Evolutionary conservation across 2,113 vertebrate species (phyloP).

Genomic region (Gulo gulo): DNA sequence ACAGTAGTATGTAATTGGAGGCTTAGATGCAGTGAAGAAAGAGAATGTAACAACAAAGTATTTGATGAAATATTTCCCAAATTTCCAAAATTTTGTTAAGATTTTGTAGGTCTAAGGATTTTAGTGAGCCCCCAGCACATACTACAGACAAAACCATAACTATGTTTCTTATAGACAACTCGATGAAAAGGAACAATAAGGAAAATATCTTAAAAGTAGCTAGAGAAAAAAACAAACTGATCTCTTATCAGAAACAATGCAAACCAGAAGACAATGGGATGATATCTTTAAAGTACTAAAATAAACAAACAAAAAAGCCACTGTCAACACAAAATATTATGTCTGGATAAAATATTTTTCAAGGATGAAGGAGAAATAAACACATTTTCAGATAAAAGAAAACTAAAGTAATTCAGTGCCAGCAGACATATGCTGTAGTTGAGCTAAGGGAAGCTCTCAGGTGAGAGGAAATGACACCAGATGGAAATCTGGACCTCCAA

Average conservation of each 20-base stretch:
- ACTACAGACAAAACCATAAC: not conserved
- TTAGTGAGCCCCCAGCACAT: not conserved
- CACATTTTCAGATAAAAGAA: not conserved
- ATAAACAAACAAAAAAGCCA: not conserved
- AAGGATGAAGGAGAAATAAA: not conserved
- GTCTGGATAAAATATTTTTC: not conserved
- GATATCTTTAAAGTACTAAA: not conserved
- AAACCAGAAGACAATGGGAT: not conserved
- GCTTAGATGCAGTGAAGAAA: not conserved
- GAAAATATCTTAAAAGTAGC: not conserved
- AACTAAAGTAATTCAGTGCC: not conserved
- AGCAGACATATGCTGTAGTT: not conserved
- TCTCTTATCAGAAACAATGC: not conserved
- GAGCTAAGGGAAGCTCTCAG: not conserved
- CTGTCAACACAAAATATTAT: not conserved
- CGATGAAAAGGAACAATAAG: not conserved
- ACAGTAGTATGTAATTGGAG: not conserved
- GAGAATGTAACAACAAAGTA: not conserved
- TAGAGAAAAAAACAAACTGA: not conserved
- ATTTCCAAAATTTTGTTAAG: not conserved
- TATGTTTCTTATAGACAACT: not conserved
- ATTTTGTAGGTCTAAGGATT: not conserved
- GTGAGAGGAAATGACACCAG: not conserved
- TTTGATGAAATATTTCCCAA: not conserved
- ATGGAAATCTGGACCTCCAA: not conserved